These are phyloP conservation scores for Mesembrinibis cayennensis DNA, from an alignment of 2,113 vertebrate genomes.

Conservation along the genomic window DNA sequence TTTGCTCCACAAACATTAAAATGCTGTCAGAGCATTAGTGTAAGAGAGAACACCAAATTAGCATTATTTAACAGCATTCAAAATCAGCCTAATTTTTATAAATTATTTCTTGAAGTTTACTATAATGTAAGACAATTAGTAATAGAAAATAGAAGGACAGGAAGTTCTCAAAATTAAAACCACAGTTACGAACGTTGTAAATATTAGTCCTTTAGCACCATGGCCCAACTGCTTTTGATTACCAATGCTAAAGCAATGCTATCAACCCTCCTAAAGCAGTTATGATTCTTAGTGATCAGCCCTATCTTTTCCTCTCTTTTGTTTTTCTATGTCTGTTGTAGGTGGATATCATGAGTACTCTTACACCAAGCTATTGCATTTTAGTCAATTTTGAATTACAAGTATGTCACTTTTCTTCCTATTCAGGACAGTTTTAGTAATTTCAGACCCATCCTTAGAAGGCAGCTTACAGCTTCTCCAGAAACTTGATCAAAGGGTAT, in stretches of 20 bases:
- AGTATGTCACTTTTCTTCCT: background rate
- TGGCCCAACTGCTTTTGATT: background rate
- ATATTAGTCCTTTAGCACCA: background rate
- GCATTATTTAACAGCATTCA: conserved; percentile 44
- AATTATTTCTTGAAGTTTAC: background rate
- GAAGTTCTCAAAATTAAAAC: conserved; percentile 33
- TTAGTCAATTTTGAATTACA: background rate
- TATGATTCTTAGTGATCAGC: background rate
- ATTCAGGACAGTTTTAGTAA: conserved; percentile 17
- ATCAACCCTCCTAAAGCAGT: background rate
- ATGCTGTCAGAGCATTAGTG: background rate
- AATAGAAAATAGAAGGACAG: background rate
- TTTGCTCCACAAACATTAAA: conserved; percentile 52
- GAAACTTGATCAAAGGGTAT: background rate
- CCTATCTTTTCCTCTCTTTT: background rate
- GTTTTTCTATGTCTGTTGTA: background rate
- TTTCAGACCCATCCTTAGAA: background rate
- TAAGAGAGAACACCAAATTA: conserved; percentile 23
- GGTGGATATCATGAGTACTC: background rate
- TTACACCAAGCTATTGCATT: background rate
- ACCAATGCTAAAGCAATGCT: background rate
- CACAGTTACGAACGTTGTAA: background rate
- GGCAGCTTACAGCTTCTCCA: background rate
- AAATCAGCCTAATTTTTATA: conserved; percentile 13
- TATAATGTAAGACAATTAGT: background rate